Evolutionary conservation across 2,888 invertebrate genomes (phyloP).

Genomic region (Nyleta sp.): DNA sequence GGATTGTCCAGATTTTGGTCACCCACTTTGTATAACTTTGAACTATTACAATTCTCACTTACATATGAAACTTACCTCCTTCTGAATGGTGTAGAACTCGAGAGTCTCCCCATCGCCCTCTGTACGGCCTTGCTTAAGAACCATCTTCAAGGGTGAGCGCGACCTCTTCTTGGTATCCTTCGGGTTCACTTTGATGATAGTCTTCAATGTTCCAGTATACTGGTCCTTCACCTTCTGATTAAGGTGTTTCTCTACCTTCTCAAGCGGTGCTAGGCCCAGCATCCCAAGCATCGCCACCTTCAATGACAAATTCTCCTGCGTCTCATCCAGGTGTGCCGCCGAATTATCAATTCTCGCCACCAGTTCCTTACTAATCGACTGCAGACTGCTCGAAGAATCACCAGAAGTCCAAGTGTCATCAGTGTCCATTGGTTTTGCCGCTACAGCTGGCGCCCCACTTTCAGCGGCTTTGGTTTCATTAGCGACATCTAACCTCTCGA

Average conservation of each 20-base stretch:
- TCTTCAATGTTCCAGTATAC: slow-evolving; percentile 92
- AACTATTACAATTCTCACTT: no score
- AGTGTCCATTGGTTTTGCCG: slow-evolving; percentile 73
- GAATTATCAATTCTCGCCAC: not conserved
- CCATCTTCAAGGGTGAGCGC: slow-evolving; percentile 90
- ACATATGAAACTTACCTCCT: slow-evolving; percentile 85
- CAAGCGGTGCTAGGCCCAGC: slow-evolving; percentile 89
- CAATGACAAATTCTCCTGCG: slow-evolving; percentile 86
- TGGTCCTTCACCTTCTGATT: slow-evolving; percentile 83
- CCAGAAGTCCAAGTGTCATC: slow-evolving; percentile 79
- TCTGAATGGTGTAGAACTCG: slow-evolving; percentile 88
- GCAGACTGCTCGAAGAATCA: slow-evolving; percentile 76
- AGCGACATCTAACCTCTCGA: slow-evolving; percentile 48
- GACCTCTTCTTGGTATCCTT: slow-evolving; percentile 83
- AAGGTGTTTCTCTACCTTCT: slow-evolving; percentile 86
- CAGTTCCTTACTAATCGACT: slow-evolving; percentile 67
- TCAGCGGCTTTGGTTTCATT: slow-evolving; percentile 60
- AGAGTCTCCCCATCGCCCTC: slow-evolving; percentile 82
- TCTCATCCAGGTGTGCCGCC: slow-evolving; percentile 75
- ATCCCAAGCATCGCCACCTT: slow-evolving; percentile 90
- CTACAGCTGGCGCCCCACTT: slow-evolving; percentile 60
- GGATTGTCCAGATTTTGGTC: no score
- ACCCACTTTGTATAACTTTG: no score
- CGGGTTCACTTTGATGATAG: slow-evolving; percentile 89
- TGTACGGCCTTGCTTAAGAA: slow-evolving; percentile 86